Evolutionary conservation across 2,888 invertebrate genomes (phyloP), one percentile per base, ranked within the genome.

Genomic region (Nemurella pictetii): DNA sequence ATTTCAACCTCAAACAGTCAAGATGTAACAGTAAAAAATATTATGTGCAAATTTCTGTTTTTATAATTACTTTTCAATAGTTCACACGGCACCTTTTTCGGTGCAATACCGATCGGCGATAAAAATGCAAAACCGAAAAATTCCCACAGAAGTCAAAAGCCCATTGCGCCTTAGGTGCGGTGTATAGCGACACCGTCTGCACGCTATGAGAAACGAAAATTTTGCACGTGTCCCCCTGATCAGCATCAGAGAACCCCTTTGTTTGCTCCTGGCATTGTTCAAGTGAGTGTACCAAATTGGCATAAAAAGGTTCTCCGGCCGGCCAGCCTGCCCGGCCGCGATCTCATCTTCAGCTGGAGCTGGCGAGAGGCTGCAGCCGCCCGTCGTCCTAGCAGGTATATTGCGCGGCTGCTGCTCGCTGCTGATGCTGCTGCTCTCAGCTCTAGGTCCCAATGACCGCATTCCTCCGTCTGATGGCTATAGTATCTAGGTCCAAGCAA

Each of bases 401-500:
- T n/a, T n/a, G n/a, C n/a, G n/a, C n/a, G n/a, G n/a, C n/a, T n/a
- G n/a, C n/a, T n/a, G n/a, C n/a, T n/a, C n/a, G n/a, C n/a, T n/a
- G n/a, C n/a, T n/a, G n/a, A n/a, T n/a, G n/a, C n/a, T 75, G 28
- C 28, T 55, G 55, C 75, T 36, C 55, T n/a, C 55, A 20, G 20
- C 15, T 75, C 28, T 75, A 3, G 2, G 26, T 28, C 75, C 12
- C 27, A n/a, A 26, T 75, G 75, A 75, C 75, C 75, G 75, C 75
- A 75, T 75, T 75, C 75, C 75, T 75, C n/a, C 3, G 75, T 0
- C 75, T 75, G 28, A 28, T 75, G 28, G 26, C 75, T 27, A 28
- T 28, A 26, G 75, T 75, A 75, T 75, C 75, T 75, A 75, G 75
- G 75, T 75, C 75, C 75, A 12, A 75, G 28, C 75, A 4, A 75